A percentile compares a stretch with the other conserved stretches of the same genome.
Conservation (phyloP, 2,113 vertebrate genomes). For the Hemiprocne comata region DNA sequence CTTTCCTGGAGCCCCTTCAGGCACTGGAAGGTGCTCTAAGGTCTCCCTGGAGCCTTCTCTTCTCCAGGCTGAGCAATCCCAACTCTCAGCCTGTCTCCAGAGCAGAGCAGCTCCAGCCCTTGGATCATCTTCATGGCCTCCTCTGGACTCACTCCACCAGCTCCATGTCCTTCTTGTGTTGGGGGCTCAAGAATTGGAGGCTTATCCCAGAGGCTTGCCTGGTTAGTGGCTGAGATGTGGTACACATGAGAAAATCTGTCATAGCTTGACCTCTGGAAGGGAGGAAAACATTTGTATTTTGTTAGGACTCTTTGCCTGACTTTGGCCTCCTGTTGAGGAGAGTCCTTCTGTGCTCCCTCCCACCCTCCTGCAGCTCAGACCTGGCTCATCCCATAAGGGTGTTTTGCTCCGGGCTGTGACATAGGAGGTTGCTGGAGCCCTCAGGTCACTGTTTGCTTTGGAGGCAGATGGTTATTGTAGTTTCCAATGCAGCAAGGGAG, state of each 20-base stretch:
- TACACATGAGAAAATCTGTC: constrained; percentile 8
- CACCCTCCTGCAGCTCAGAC: neutral
- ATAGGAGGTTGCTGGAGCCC: neutral
- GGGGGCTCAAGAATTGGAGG: too few relatives aligned
- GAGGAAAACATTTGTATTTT: neutral
- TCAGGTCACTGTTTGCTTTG: constrained; percentile 23
- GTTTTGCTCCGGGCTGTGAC: constrained; percentile 26
- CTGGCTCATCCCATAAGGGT: neutral
- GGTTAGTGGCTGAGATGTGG: neutral
- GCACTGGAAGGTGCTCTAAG: too few relatives aligned
- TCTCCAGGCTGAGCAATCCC: too few relatives aligned
- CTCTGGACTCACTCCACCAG: too few relatives aligned
- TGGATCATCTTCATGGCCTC: too few relatives aligned
- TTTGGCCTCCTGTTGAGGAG: neutral
- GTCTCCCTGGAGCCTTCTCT: too few relatives aligned
- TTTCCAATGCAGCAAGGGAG: neutral
- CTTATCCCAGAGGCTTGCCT: neutral
- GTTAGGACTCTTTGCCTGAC: neutral
- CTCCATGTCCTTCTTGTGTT: too few relatives aligned
- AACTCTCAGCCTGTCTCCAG: too few relatives aligned
- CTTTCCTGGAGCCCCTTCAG: too few relatives aligned
- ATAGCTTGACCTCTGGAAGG: neutral
- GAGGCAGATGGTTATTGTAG: neutral
- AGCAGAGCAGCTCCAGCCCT: too few relatives aligned
- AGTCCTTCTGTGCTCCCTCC: neutral